Evolutionary conservation across 2,797 vertebrate genomes (phyloP).

Genomic region (Phoxinus dragarum): DNA sequence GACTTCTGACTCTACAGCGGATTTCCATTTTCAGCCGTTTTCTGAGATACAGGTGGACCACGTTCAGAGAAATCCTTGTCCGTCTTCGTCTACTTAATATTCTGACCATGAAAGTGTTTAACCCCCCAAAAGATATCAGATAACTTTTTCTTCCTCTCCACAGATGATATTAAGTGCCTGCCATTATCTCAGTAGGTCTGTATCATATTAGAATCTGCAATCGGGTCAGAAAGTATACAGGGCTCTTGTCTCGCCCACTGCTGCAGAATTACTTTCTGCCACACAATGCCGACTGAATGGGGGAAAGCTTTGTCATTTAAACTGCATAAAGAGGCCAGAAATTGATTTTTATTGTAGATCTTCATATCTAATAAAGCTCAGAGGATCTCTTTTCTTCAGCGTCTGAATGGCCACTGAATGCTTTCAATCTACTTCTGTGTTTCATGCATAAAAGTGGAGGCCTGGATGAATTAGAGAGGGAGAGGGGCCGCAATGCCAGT

Average conservation of each 20-base stretch:
- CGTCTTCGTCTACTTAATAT: slow-evolving; percentile 85
- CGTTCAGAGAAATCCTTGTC: slow-evolving; percentile 57
- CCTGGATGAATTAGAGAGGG: slow-evolving; percentile 75
- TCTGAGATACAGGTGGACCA: slow-evolving; percentile 52
- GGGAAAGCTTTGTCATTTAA: slow-evolving; percentile 99
- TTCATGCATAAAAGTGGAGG: slow-evolving; percentile 98
- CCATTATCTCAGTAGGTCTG: slow-evolving; percentile 99
- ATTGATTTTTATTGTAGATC: slow-evolving; percentile 99
- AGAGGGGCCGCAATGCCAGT: slow-evolving; percentile 67
- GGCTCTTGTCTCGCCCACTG: slow-evolving; percentile 91
- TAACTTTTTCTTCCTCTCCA: slow-evolving; percentile 92
- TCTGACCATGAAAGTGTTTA: slow-evolving; percentile 91
- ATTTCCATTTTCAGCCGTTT: slow-evolving; percentile 47
- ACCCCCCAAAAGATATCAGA: slow-evolving; percentile 98
- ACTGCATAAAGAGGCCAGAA: slow-evolving; percentile 99
- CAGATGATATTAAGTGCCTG: slow-evolving; percentile 97
- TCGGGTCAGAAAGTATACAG: slow-evolving; percentile 93
- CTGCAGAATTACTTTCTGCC: slow-evolving; percentile 98
- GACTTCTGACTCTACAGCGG: slow-evolving; percentile 30
- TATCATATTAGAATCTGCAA: slow-evolving; percentile 99
- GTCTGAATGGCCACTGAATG: slow-evolving; percentile 99
- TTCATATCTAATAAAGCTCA: slow-evolving; percentile 99
- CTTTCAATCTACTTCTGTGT: slow-evolving; percentile 99
- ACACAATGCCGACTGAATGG: slow-evolving; percentile 98
- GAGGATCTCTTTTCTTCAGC: slow-evolving; percentile 99